Conservation (phyloP, 1,140 invertebrate genomes). For the Tetraneura akinire region DNA sequence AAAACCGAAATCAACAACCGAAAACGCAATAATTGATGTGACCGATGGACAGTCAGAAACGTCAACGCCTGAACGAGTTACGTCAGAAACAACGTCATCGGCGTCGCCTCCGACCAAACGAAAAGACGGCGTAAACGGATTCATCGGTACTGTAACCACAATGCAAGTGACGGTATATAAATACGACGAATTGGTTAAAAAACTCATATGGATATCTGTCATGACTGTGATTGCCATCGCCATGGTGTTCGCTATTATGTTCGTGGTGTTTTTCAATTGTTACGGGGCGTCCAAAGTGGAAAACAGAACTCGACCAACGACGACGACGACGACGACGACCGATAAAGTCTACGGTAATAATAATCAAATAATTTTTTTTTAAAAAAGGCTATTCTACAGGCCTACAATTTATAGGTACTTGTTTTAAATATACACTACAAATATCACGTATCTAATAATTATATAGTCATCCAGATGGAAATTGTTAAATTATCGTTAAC, state of each 20-base stretch:
- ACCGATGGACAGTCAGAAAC: neutral
- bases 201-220: conserved; percentile 32
- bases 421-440: too few relatives aligned
- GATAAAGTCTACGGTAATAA: neutral
- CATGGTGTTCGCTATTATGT: conserved; percentile 24
- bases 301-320: neutral
- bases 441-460: too few relatives aligned
- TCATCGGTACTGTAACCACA: neutral
- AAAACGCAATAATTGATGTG: neutral
- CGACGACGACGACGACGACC: neutral
- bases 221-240: conserved; percentile 27
- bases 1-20: neutral
- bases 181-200: conserved; percentile 34
- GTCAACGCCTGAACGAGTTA: neutral
- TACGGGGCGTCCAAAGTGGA: neutral
- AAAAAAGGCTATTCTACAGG: too few relatives aligned
- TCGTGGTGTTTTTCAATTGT: conserved; percentile 37
- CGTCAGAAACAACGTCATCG: neutral
- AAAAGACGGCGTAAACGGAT: neutral
- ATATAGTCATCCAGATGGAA: too few relatives aligned
- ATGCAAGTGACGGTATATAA: conserved; percentile 4
- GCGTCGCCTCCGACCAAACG: neutral
- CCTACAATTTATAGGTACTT: too few relatives aligned
- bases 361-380: too few relatives aligned
- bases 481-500: too few relatives aligned